A percentile compares a stretch with the other conserved stretches of the same genome.
Evolutionary conservation across 2,113 vertebrate species (phyloP).

Genomic region (Merops nubicus): DNA sequence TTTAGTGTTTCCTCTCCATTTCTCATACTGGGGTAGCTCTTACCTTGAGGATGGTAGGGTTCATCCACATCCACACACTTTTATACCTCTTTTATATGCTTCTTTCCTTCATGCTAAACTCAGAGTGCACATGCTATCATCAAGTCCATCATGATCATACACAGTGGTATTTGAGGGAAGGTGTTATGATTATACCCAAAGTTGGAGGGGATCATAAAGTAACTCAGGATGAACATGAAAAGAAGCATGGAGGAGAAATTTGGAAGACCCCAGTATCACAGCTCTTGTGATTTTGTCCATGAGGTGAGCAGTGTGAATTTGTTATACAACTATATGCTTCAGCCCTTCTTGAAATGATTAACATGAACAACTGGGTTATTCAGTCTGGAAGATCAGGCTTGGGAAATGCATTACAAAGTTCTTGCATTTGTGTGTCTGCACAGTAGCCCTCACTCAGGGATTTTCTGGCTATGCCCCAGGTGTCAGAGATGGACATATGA

Average conservation of each 20-base stretch:
- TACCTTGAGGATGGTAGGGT: neutral
- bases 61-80: neutral
- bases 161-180: rapidly evolving
- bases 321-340: neutral
- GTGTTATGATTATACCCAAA: neutral
- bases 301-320: neutral
- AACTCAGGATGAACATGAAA: neutral
- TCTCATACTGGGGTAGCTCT: neutral
- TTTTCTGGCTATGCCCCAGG: neutral
- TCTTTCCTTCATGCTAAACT: neutral
- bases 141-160: neutral
- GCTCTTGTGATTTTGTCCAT: neutral
- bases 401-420: neutral
- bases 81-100: neutral
- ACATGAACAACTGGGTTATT: rapidly evolving
- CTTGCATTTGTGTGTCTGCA: neutral
- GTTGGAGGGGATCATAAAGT: neutral
- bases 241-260: neutral
- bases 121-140: neutral
- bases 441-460: neutral
- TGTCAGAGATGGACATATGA: too few species aligned
- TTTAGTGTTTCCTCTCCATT: neutral
- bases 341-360: neutral
- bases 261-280: neutral
- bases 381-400: neutral